A percentile compares a stretch with the other conserved stretches of the same genome.
Conservation (phyloP, 2,888 invertebrate species). For the Slavum lentiscoides region DNA sequence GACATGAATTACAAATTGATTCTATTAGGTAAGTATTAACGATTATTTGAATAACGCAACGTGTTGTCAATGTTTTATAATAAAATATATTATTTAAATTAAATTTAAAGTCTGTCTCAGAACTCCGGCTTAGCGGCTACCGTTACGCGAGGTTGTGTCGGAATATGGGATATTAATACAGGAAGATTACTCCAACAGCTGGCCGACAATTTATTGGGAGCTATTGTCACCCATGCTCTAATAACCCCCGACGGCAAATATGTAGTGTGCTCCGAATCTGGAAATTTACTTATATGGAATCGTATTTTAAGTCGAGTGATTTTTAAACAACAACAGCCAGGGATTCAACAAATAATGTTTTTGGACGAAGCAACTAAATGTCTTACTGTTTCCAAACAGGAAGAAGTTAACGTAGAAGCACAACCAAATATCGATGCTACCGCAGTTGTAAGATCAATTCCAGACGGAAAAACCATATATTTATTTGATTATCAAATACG, state of each 20-base stretch:
- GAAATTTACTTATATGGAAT: conserved; percentile 88
- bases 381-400: conserved; percentile 74
- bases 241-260: conserved; percentile 80
- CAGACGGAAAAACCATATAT: conserved; percentile 79
- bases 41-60: background rate
- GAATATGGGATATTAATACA: conserved; percentile 88
- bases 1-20: conserved; percentile 94
- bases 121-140: conserved; percentile 83
- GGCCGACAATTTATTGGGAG: conserved; percentile 88
- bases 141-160: conserved; percentile 91
- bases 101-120: conserved; percentile 69
- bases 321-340: conserved; percentile 81
- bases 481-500: conserved; percentile 81
- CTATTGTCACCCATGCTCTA: conserved; percentile 90
- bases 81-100: background rate
- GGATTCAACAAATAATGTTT: conserved; percentile 75
- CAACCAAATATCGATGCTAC: conserved; percentile 67
- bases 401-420: conserved; percentile 69
- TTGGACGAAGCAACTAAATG: conserved; percentile 76
- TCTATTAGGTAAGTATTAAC: conserved; percentile 72
- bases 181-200: conserved; percentile 84
- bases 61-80: background rate
- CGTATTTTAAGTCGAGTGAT: conserved; percentile 67
- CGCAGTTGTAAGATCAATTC: conserved; percentile 72
- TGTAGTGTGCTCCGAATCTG: conserved; percentile 89